These are phyloP conservation scores for Prorops nasuta DNA, from an alignment of 1,140 invertebrate genomes.

Conservation along the genomic window DNA sequence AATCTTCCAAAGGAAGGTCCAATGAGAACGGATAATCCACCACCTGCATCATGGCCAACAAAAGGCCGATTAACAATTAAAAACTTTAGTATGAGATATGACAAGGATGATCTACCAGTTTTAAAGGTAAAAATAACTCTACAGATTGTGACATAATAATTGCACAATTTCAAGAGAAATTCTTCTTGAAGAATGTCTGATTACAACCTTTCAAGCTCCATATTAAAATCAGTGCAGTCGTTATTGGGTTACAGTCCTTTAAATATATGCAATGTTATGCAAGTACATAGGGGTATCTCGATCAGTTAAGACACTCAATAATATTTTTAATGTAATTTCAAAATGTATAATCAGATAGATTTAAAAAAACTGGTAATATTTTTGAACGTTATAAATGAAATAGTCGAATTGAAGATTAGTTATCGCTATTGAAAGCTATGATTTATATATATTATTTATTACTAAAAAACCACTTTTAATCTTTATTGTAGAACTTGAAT, in stretches of 20 bases:
- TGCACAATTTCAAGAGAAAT: not conserved
- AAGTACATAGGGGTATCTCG: no score
- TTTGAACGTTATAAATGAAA: no score
- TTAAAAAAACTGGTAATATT: no score
- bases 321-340: no score
- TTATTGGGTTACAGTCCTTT: not conserved
- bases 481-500: slow-evolving; percentile 55
- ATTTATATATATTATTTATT: not conserved
- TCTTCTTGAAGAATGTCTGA: not conserved
- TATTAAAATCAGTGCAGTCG: not conserved
- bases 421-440: no score
- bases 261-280: no score
- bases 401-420: no score
- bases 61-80: slow-evolving; percentile 55
- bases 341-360: no score
- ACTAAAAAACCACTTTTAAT: not conserved
- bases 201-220: not conserved
- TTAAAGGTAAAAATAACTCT: slow-evolving; percentile 60
- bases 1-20: slow-evolving; percentile 62
- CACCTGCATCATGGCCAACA: slow-evolving; percentile 54
- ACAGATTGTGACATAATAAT: slow-evolving; percentile 1
- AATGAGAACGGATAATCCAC: slow-evolving; percentile 39
- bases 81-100: slow-evolving; percentile 68
- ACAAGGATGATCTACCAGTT: slow-evolving; percentile 62
- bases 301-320: no score